Base-by-base conservation (phyloP, 92 coral and sea anemone species). In the Paragorgia papillata region DNA sequence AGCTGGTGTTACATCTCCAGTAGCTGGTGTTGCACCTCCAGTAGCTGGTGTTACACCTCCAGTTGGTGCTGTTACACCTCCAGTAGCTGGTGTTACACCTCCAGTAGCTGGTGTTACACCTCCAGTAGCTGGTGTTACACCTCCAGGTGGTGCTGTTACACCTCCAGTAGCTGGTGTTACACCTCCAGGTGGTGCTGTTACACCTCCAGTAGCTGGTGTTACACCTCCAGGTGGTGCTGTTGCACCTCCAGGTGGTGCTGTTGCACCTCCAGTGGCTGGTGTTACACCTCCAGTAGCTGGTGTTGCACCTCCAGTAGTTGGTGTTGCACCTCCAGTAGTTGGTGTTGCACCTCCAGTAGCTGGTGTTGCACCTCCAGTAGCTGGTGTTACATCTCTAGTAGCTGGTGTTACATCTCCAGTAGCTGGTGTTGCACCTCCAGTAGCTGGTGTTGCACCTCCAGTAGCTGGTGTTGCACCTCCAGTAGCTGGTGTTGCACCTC, bases 261-360 rank as follows among this genome's bases (percentile, higher is more conserved):
- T 85, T 0, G 79, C 0, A 85, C 33, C 15, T 46, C 61, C 28
- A 63, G n/a, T 55, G 75, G 86, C 86, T 85, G 79, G 14, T 1
- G 86, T 63, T 6, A 75, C 0, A 18, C 63, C 48, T 14, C 66
- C 27, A 9, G 24, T 7, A 26, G 48, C 29, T 15, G 83, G 31
- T 43, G 30, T 37, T 4, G 43, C 6, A 37, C 43, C 12, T 4
- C 43, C 43, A 37, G 43, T 37, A 4, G 43, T 5, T 85, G 79
- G 14, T 1, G 86, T 63, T 6, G 83, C 0, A 18, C 43, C 12
- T 4, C 43, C 43, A 37, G 43, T 37, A 4, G 43, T 5, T 37
- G 43, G 43, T 37, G 43, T 37, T 4, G 43, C 6, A 37, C 43
- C 12, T 4, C 43, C 43, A 37, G 43, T 5, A 37, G 43, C 5